Evolutionary conservation across 2,797 vertebrate genomes (phyloP), one percentile per base, ranked within the genome.

Genomic region (Chiroxiphia lanceolata): DNA sequence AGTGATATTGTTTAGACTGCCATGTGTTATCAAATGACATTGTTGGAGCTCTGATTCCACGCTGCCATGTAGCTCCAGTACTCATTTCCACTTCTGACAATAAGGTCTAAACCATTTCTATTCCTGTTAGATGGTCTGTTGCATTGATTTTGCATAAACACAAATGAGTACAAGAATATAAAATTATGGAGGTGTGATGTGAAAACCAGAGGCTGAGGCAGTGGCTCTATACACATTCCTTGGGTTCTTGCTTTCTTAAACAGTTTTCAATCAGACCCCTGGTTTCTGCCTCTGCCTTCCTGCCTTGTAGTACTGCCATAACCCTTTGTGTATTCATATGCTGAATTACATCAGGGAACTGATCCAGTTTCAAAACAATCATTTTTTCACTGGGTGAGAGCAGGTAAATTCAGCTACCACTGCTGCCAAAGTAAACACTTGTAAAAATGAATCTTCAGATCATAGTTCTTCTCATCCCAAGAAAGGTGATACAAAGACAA

Each of bases 391-490:
- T 79, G 74, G 45, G 38, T 81, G 40, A 60, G 36, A 74, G 40
- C 70, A 74, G 33, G 67, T 68, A 76, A 86, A 81, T 87, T 83
- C 65, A 71, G 47, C 68, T 83, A 48, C 65, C 26, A 34, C 60
- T 80, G 71, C 76, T 94, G 60, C 85, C 69, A 91, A 83, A 92
- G 78, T 65, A 91, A 89, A 65, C 68, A 57, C 34, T 59, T 59
- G 23, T 23, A 53, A 78, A 87, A 94, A 70, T 56, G 40, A 85
- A 42, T 71, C 65, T 61, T 90, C 42, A 87, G 57, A 83, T 65
- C 47, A 40, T 86, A 60, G 18, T 72, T 93, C 34, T 83, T 83
- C 31, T 50, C 47, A 77, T 31, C 10, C 23, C 33, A 38, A 56
- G 45, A 88, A 80, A 61, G 34, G 42, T 78, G 47, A 42, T 64